Percentiles rank a stretch among this genome's conserved stretches.
Conservation (phyloP, 2,797 vertebrate genomes). For the Peromyscus nudipes region DNA sequence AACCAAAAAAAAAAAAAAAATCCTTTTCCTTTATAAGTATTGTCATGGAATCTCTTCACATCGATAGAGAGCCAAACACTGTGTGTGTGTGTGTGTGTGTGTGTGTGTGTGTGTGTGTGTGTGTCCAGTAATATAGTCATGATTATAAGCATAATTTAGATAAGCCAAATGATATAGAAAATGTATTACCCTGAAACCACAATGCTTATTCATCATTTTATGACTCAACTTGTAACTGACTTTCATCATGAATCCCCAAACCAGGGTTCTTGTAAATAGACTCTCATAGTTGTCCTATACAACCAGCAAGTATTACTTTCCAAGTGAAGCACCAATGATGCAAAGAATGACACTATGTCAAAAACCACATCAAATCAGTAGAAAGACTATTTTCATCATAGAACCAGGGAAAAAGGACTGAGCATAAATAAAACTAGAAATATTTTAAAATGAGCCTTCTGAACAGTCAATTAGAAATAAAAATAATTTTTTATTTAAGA, state of each 20-base stretch:
- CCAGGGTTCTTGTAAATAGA: constrained; percentile 28
- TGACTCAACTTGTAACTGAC: neutral
- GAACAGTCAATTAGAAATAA: constrained; percentile 58
- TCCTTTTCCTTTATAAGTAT: neutral
- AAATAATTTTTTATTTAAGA: constrained; percentile 45
- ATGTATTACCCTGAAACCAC: neutral
- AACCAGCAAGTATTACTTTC: constrained; percentile 27
- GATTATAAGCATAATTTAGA: neutral
- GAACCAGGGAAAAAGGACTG: neutral
- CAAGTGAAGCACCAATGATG: constrained; percentile 38
- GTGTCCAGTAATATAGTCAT: neutral
- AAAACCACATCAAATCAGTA: constrained; percentile 56
- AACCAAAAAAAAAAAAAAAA: too few species aligned
- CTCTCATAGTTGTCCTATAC: neutral
- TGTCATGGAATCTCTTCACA: neutral
- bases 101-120: neutral
- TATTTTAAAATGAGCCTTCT: constrained; percentile 56
- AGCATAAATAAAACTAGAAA: constrained; percentile 54
- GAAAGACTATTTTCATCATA: constrained; percentile 4
- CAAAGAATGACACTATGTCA: constrained; percentile 5
- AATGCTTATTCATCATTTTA: constrained; percentile 28
- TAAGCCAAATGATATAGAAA: constrained; percentile 53
- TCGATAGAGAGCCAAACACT: neutral
- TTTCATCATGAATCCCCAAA: constrained; percentile 25
- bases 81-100: too few species aligned